Base-by-base conservation (phyloP, 2,113 vertebrate genomes). In the Pelodiscus sinensis region DNA sequence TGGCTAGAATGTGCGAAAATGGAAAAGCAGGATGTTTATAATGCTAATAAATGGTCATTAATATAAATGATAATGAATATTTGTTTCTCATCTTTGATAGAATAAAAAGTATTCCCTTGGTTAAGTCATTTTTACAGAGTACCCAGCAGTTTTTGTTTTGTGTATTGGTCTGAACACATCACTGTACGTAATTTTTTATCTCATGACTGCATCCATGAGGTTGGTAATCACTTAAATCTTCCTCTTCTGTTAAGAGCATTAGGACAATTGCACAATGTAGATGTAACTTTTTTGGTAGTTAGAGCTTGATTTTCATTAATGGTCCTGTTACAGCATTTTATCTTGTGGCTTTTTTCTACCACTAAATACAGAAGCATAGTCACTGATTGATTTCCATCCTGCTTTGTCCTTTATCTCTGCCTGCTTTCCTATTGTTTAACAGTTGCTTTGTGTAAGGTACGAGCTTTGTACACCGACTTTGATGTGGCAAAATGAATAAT, bases 401-500 rank as follows among this genome's bases (percentile, higher is more conserved):
- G 11, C 85, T 97, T 98, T 97, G 95, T 98, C 97, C 96, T 98
- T 98, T 98, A 97, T 98, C 94, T 98, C 62, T 22, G 92, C 85
- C 95, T 80, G 93, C 92, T 95, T 44, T 97, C 92, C 97, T 89
- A 9, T 97, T 98, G 97, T 98, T 98, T 96, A 97, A 95, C 97
- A 97, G 96, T 98, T 97, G 96, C 96, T 98, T 97, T 98, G 97
- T 97, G 91, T 96, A 95, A 97, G 94, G 97, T 97, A 92, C 2
- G 3, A 97, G 97, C 87, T 4, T 94, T 24, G 24, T 54, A 95
- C 93, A 71, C 93, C 24, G 90, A 80, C 97, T 98, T 98, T 98
- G 98, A 98, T 98, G 97, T 97, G 95, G 95, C 97, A 97, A 96
- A 97, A 92, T 95, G 95, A 96, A 93, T 97, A 87, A 85, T 68